Evolutionary conservation across 1,140 invertebrate species (phyloP).

Genomic region (Globodera rostochiensis): DNA sequence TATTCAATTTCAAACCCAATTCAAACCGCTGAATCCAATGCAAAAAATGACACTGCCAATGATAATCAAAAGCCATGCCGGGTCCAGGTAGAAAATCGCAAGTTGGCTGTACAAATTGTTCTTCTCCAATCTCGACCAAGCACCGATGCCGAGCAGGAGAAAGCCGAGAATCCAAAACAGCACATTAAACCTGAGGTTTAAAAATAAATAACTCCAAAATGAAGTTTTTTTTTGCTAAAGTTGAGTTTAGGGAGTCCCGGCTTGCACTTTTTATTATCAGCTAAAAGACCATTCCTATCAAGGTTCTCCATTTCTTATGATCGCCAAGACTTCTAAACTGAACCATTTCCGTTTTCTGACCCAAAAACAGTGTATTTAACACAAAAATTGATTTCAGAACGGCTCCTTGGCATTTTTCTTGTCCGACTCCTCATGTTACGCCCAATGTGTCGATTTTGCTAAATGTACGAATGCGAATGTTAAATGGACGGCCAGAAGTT

Average conservation of each 20-base stretch:
- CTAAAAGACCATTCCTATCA: neutral
- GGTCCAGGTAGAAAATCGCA: slow-evolving; percentile 81
- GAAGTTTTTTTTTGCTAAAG: too few relatives aligned
- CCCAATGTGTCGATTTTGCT: neutral
- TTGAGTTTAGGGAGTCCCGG: too few relatives aligned
- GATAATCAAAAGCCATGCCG: slow-evolving; percentile 90
- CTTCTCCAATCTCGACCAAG: slow-evolving; percentile 96
- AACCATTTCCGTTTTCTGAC: neutral
- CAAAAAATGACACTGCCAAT: slow-evolving; percentile 86
- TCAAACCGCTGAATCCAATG: slow-evolving; percentile 80
- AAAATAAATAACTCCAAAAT: neutral
- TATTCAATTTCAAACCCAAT: neutral
- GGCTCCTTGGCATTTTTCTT: slow-evolving; percentile 4
- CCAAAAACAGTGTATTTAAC: slow-evolving; percentile 49
- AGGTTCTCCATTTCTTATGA: neutral
- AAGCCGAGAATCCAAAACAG: slow-evolving; percentile 83
- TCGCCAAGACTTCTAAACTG: neutral
- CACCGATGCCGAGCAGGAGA: slow-evolving; percentile 71
- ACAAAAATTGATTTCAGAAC: slow-evolving; percentile 49
- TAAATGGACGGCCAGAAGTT: neutral
- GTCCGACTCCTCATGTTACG: neutral
- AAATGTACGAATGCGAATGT: neutral
- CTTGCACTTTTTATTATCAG: too few relatives aligned
- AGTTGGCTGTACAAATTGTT: slow-evolving; percentile 84
- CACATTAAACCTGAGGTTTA: slow-evolving; percentile 83